phyloP scores from a whole-genome alignment of 2,797 vertebrate species.

The Rhinichthys osculus region DNA sequence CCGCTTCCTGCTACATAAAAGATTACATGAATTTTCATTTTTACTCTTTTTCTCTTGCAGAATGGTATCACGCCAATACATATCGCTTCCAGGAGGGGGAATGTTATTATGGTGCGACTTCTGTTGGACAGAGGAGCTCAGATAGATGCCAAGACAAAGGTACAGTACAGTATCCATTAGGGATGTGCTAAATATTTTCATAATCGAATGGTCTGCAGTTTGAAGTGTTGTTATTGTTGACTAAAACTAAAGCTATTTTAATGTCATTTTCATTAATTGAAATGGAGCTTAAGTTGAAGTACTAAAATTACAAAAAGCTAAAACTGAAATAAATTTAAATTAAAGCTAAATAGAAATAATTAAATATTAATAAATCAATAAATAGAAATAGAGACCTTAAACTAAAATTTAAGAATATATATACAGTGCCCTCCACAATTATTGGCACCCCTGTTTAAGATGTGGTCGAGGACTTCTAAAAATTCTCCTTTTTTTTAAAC shows the following conservation, averaged over 20 bases:
- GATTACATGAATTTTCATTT: neutral
- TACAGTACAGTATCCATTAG: slow-evolving; percentile 75
- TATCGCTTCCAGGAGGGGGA: slow-evolving; percentile 95
- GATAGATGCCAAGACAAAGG: slow-evolving; percentile 95
- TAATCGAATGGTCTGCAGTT: neutral
- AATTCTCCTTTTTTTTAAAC: too few species aligned
- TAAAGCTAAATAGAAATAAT: neutral
- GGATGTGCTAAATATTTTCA: neutral
- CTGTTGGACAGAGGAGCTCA: slow-evolving; percentile 94
- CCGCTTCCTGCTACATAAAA: neutral
- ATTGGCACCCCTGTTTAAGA: too few species aligned
- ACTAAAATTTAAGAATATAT: too few species aligned
- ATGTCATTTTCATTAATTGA: neutral
- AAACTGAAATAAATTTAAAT: neutral
- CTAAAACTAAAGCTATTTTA: neutral
- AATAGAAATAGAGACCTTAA: neutral
- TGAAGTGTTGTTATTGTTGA: slow-evolving; percentile 1
- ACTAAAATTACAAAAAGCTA: too few species aligned
- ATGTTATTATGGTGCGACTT: slow-evolving; percentile 95
- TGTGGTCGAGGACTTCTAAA: too few species aligned
- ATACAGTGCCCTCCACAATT: too few species aligned
- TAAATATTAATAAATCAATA: neutral
- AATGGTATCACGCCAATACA: slow-evolving; percentile 97
- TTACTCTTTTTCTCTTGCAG: slow-evolving; percentile 69
- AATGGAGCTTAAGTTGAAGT: neutral